phyloP scores from a whole-genome alignment of 2,113 vertebrate species.

The Pangasianodon hypophthalmus region DNA sequence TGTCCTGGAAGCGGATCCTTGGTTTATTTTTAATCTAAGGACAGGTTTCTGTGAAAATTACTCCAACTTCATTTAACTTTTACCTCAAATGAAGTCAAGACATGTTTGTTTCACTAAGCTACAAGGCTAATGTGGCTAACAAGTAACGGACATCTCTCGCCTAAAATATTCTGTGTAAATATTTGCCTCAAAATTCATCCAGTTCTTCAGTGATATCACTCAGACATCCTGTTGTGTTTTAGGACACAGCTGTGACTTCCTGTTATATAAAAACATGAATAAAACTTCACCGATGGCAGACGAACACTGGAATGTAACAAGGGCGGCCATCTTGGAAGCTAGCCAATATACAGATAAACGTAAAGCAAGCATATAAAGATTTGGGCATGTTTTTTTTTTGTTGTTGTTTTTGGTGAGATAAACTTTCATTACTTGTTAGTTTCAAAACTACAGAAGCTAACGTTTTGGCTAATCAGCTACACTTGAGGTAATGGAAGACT shows the following conservation, averaged over 20 bases:
- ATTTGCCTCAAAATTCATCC: background rate
- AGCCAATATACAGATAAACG: background rate
- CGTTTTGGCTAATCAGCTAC: background rate
- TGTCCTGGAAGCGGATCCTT: background rate
- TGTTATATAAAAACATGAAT: background rate
- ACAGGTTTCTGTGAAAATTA: background rate
- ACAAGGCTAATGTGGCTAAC: background rate
- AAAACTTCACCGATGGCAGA: background rate
- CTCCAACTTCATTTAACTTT: background rate
- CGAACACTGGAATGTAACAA: background rate
- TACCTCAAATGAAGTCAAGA: background rate
- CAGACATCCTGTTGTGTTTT: background rate
- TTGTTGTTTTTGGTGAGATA: background rate
- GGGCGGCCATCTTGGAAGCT: background rate
- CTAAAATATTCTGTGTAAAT: background rate
- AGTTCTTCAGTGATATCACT: background rate
- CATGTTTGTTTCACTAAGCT: background rate
- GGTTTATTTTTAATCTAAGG: background rate
- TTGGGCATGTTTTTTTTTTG: no score
- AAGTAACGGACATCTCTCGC: no score
- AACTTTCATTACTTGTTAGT: background rate
- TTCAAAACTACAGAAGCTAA: background rate
- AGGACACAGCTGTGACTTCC: background rate
- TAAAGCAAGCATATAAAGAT: background rate
- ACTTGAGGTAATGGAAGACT: background rate